Evolutionary conservation across 2,797 vertebrate genomes (phyloP).

Genomic region (Bufotes viridis): DNA sequence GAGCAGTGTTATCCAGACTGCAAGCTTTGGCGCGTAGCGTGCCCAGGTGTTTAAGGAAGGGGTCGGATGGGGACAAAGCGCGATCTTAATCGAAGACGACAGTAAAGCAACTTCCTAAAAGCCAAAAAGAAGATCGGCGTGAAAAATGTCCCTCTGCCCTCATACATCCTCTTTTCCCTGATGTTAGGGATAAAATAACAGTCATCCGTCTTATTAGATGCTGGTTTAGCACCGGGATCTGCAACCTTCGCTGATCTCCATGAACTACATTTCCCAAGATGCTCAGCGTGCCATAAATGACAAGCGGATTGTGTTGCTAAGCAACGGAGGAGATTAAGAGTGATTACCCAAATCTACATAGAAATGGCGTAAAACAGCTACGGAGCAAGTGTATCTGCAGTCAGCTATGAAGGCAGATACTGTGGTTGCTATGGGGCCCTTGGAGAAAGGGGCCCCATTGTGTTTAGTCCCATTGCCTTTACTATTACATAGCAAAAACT

Average conservation of each 20-base stretch:
- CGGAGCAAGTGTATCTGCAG: background rate
- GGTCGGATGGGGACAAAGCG: conserved; percentile 57
- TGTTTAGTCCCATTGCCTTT: background rate
- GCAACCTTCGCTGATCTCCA: background rate
- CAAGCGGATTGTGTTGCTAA: background rate
- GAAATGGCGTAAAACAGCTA: background rate
- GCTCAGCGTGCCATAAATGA: background rate
- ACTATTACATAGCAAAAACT: background rate
- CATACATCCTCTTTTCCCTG: conserved; percentile 59
- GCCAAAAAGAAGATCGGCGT: conserved; percentile 27
- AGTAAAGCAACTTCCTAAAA: conserved; percentile 61
- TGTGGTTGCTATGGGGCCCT: background rate
- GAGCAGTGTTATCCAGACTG: conserved; percentile 49
- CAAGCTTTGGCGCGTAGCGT: conserved; percentile 36
- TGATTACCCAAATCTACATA: conserved; percentile 12
- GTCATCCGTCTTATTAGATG: conserved; percentile 36
- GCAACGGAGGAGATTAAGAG: background rate
- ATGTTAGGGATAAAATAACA: conserved; percentile 52
- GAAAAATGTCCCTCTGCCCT: conserved; percentile 27
- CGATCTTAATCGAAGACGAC: conserved; percentile 62
- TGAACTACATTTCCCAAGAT: conserved; percentile 39
- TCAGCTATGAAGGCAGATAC: background rate
- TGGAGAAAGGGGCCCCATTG: background rate
- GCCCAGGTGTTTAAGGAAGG: conserved; percentile 49
- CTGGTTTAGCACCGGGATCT: background rate